Base-by-base conservation (phyloP, 1,140 invertebrate species). In the Doryteuthis pealeii region DNA sequence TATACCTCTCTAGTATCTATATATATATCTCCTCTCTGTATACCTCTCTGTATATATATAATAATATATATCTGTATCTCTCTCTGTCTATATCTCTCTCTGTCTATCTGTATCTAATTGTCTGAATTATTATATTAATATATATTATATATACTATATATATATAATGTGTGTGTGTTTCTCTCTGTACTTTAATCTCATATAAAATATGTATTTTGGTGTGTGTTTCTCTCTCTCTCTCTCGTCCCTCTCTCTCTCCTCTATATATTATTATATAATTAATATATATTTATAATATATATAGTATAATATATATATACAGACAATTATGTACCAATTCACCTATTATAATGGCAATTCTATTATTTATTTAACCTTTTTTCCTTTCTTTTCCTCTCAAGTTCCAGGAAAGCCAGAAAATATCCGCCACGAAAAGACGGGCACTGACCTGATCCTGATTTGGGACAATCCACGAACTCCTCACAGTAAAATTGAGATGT, bases 1-100 rank as follows among this genome's bases (percentile, higher is more conserved):
- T 49, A 14, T 1, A 49, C 45, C 22, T 1, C 0, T 22, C 1
- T 22, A 14, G 0, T 1, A 12, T 1, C 1, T 1, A 14, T 22
- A 1, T 1, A 1, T 1, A 1, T 49, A n/a, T n/a, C n/a, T n/a
- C n/a, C n/a, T n/a, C n/a, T 1, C 0, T 0, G 0, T 1, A 1
- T 1, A 0, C 1, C 0, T 18, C 8, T 49, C 8, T 49, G 45
- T 49, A 49, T 49, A 18, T 18, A 49, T 49, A 49, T 49, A 49
- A 10, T 8, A 10, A 49, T 49, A 18, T 49, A 49, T 49, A 49
- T 49, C 8, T 49, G 45, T 49, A 49, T 49, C 8, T 49, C 8
- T 49, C 8, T 18, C 8, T 49, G 18, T 49, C 8, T 18, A 49
- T 49, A 49, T 49, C 45, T 49, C 8, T 49, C 8, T 49, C 8